These are phyloP conservation scores for Paedocypris sp. DNA, from an alignment of 2,113 vertebrate species.

Conservation along the genomic window DNA sequence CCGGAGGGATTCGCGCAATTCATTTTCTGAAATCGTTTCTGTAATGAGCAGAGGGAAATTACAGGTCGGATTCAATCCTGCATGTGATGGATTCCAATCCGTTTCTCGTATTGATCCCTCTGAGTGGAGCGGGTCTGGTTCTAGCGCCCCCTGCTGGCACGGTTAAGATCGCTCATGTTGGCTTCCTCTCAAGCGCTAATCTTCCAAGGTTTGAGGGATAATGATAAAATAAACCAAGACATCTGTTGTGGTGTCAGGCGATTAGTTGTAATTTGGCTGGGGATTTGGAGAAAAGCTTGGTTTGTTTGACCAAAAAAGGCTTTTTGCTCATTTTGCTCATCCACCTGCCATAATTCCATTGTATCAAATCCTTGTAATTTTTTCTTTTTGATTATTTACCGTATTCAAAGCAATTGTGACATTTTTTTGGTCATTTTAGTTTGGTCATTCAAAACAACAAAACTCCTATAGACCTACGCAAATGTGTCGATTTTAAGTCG, in stretches of 20 bases:
- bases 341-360: too few relatives aligned
- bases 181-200: neutral
- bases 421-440: too few relatives aligned
- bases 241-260: neutral
- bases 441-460: too few relatives aligned
- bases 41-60: neutral
- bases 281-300: neutral
- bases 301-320: too few relatives aligned
- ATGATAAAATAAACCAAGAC: neutral
- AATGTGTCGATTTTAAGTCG: too few relatives aligned
- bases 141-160: constrained; percentile 5
- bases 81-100: neutral
- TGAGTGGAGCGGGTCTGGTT: neutral
- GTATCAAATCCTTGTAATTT: too few relatives aligned
- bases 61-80: constrained; percentile 12
- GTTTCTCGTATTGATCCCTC: constrained; percentile 4
- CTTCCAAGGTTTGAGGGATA: neutral
- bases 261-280: neutral
- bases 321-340: too few relatives aligned
- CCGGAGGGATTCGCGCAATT: neutral
- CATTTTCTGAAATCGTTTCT: neutral
- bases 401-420: too few relatives aligned
- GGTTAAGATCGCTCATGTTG: neutral
- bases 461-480: too few relatives aligned
- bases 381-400: too few relatives aligned